Base-by-base conservation (phyloP, 2,888 invertebrate genomes). In the Rhopalosiphum nymphaeae region DNA sequence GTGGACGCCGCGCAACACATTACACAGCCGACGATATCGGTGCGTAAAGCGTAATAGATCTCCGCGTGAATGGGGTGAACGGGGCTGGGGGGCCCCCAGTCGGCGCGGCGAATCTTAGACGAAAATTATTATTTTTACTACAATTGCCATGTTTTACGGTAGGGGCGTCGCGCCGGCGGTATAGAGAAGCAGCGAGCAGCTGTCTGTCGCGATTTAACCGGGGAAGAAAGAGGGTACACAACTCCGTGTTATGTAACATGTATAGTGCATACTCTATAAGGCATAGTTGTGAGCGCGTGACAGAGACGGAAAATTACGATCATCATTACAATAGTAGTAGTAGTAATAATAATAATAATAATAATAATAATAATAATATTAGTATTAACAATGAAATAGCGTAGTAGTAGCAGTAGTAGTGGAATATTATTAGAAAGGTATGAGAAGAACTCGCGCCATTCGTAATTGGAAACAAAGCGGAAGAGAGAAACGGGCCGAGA, bases 401-500 rank as follows among this genome's bases (percentile, higher is more conserved):
- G 9, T 78, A 42, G 67, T 36, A 67, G n/a, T 78, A 78, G 44
- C 16, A 56, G 57, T 29, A 53, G 25, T 36, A 3, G 56, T 13
- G 46, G 56, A 26, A 67, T 25, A 42, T 53, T 53, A 42, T 26
- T 91, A 53, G 53, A 91, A 78, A 78, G 78, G 78, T 84, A 53
- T 56, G 42, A 78, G 78, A 78, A 78, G 78, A 78, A 42, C 42
- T 42, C 84, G 88, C 36, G 3, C 78, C 78, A 36, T 36, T 67
- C 67, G 49, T 42, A 53, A 91, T 26, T 42, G 56, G 44, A n/a
- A 91, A 57, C 36, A 46, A 67, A 89, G 92, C 67, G 67, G 44
- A 78, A 92, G 87, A 92, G 92, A 67, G 53, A 67, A 78, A 3
- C 57, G 57, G 56, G 16, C 56, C n/a, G 56, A 44, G 85, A 56